Evolutionary conservation across 2,113 vertebrate genomes (phyloP).

Genomic region (Sterrhoptilus dennistouni): DNA sequence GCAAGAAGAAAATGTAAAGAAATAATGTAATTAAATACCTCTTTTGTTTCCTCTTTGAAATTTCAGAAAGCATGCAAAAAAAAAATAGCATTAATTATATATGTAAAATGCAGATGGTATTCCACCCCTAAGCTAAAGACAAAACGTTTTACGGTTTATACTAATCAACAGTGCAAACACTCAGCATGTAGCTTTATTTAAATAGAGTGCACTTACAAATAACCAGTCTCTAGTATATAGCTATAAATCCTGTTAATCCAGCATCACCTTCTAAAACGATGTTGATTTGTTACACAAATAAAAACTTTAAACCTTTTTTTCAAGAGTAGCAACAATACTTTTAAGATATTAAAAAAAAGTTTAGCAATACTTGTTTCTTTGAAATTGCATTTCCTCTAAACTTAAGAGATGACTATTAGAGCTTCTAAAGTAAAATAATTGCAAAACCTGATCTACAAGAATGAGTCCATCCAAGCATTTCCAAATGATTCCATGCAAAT

Average conservation of each 20-base stretch:
- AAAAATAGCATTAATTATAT: conserved; percentile 12
- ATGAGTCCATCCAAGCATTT: background rate
- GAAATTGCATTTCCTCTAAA: background rate
- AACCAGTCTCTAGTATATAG: background rate
- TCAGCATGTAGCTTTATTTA: background rate
- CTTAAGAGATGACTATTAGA: background rate
- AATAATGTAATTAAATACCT: conserved; percentile 79
- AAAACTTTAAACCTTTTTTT: background rate
- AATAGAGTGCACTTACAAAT: background rate
- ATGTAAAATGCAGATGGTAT: background rate
- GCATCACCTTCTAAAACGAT: background rate
- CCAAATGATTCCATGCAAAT: background rate
- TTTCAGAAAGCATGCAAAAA: conserved; percentile 33
- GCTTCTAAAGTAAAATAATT: background rate
- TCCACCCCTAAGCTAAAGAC: background rate
- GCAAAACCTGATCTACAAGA: background rate
- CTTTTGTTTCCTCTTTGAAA: conserved; percentile 88
- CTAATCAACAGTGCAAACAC: background rate
- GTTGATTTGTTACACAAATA: fast-evolving
- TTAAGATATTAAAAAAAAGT: background rate
- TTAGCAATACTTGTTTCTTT: background rate
- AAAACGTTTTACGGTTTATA: background rate
- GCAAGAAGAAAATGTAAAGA: conserved; percentile 1
- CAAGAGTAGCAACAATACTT: background rate
- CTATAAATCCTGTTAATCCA: background rate